A percentile compares a stretch with the other conserved stretches of the same genome.
These are phyloP conservation scores for Phengaris alcon DNA, from an alignment of 2,888 invertebrate genomes.

Conservation along the genomic window DNA sequence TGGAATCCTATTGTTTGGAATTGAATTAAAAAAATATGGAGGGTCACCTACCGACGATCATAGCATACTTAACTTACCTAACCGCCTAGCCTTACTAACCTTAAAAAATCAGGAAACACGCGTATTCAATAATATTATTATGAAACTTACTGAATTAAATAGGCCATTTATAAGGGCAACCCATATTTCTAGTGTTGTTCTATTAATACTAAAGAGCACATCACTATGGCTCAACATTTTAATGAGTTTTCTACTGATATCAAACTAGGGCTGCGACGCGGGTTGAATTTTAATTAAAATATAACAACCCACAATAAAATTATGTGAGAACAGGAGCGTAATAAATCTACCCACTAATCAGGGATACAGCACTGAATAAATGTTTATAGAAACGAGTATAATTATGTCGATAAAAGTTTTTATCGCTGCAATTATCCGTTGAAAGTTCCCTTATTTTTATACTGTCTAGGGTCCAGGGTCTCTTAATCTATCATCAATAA, in stretches of 20 bases:
- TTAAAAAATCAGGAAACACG: not conserved
- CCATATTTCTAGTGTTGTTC: not conserved
- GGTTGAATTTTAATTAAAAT: not conserved
- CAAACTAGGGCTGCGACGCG: not conserved
- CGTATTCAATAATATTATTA: not conserved
- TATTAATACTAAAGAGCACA: not conserved
- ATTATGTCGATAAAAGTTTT: not conserved
- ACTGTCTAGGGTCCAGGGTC: too few relatives aligned
- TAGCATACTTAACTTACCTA: too few relatives aligned
- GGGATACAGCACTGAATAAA: not conserved
- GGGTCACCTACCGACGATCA: too few relatives aligned
- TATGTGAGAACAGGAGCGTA: not conserved
- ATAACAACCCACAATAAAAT: not conserved
- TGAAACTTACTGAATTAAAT: not conserved
- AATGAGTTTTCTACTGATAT: not conserved
- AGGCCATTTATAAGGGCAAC: not conserved
- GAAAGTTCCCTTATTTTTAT: too few relatives aligned
- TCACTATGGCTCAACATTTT: slow-evolving; percentile 2
- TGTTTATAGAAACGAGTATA: not conserved
- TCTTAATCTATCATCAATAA: too few relatives aligned
- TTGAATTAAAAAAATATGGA: not conserved
- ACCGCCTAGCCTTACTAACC: not conserved
- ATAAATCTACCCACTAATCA: not conserved
- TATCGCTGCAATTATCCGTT: too few relatives aligned
- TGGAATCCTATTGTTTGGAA: not conserved